Conservation (phyloP, 30 jellyfish, hydroid and myxozoan species). For the Sanderia malayensis region DNA sequence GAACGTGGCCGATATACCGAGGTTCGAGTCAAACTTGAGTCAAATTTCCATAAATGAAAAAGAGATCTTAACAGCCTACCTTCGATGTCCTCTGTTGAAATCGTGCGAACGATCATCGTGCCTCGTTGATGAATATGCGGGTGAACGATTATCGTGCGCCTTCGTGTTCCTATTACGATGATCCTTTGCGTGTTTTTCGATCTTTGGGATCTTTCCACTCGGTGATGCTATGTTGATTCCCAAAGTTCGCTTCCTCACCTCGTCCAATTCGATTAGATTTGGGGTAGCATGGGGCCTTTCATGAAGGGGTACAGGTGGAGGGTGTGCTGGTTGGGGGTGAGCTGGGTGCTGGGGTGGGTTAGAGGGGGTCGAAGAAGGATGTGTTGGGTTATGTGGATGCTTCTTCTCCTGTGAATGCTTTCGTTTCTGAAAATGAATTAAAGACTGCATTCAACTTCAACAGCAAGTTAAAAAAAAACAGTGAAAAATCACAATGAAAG, state of each 20-base stretch:
- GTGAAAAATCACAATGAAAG: not conserved
- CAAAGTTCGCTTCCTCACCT: slow-evolving; percentile 76
- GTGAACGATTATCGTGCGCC: slow-evolving; percentile 33
- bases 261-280: slow-evolving; percentile 70
- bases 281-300: slow-evolving; percentile 65
- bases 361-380: slow-evolving; percentile 17
- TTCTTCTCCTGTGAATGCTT: slow-evolving; percentile 35
- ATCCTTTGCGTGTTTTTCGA: slow-evolving; percentile 15
- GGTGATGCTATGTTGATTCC: slow-evolving; percentile 73
- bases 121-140: slow-evolving; percentile 19
- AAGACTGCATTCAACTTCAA: not conserved
- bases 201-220: slow-evolving; percentile 67
- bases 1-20: no score
- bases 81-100: slow-evolving; percentile 38
- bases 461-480: not conserved
- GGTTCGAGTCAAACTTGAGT: no score
- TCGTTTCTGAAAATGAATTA: slow-evolving; percentile 22
- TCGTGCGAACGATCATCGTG: slow-evolving; percentile 37
- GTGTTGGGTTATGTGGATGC: no score
- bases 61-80: not conserved
- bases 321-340: slow-evolving; percentile 37
- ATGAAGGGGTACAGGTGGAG: slow-evolving; percentile 46
- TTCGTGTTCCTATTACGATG: slow-evolving; percentile 18
- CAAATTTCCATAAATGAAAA: not conserved
- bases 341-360: slow-evolving; percentile 35